Conservation (phyloP, 2,888 invertebrate species). For the Amphipoea lucens region DNA sequence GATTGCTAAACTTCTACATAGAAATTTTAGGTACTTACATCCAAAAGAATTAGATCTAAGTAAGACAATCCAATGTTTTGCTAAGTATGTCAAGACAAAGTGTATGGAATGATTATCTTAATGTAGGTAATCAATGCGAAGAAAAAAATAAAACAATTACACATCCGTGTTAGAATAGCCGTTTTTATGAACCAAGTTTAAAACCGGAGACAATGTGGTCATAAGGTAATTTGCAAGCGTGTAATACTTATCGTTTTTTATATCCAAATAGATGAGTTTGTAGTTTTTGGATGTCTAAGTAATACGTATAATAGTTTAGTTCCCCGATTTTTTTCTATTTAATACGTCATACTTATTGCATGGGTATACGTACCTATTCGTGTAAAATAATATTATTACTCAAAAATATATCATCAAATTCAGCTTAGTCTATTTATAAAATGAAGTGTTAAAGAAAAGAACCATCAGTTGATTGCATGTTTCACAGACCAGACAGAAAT, state of each 20-base stretch:
- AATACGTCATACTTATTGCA: neutral
- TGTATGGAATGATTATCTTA: constrained; percentile 22
- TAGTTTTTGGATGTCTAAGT: constrained; percentile 39
- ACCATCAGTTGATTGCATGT: neutral
- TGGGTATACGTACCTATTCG: neutral
- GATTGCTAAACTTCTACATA: neutral
- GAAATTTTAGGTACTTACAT: neutral
- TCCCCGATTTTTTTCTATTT: neutral
- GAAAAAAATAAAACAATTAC: constrained; percentile 38
- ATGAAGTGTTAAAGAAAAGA: neutral
- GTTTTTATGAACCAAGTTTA: constrained; percentile 43
- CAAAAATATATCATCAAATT: neutral
- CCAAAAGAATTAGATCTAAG: neutral
- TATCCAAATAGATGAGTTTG: constrained; percentile 31
- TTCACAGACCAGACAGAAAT: neutral
- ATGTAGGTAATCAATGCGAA: constrained; percentile 17
- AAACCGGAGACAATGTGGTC: constrained; percentile 58
- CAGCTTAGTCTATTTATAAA: neutral
- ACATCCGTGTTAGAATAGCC: constrained; percentile 61
- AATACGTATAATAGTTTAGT: constrained; percentile 11
- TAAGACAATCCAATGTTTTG: constrained; percentile 12
- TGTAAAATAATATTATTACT: neutral
- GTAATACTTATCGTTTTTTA: constrained; percentile 47
- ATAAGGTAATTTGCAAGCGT: constrained; percentile 52
- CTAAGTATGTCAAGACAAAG: constrained; percentile 22